Evolutionary conservation across 2,797 vertebrate species (phyloP).

Genomic region (Phalanger gymnotis): DNA sequence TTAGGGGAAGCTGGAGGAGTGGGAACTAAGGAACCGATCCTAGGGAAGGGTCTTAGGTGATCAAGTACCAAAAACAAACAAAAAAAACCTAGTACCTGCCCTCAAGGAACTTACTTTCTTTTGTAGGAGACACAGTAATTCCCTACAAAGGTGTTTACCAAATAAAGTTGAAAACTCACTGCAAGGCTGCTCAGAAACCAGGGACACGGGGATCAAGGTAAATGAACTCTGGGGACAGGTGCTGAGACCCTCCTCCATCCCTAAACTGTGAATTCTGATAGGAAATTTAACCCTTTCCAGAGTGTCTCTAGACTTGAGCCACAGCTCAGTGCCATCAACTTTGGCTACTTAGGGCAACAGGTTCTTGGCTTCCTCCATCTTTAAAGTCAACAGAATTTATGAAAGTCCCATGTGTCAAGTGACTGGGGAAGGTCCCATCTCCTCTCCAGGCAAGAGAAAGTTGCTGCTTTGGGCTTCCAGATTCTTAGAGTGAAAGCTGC

Average conservation of each 20-base stretch:
- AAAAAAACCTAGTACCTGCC: not conserved
- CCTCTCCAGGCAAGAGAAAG: not conserved
- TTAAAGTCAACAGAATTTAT: not conserved
- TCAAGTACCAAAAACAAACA: not conserved
- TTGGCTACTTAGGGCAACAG: not conserved
- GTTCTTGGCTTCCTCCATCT: not conserved
- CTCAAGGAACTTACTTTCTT: not conserved
- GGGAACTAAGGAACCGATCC: not conserved
- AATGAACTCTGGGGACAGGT: not conserved
- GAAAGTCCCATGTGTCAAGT: not conserved
- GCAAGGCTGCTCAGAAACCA: not conserved
- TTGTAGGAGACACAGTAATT: not conserved
- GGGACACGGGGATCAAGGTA: not conserved
- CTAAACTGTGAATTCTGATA: not conserved
- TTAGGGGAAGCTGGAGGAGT: not conserved
- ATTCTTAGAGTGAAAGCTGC: not conserved
- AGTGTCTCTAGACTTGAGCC: slow-evolving; percentile 2
- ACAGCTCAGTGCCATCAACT: not conserved
- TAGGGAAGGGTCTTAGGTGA: too few relatives aligned
- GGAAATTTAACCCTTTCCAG: not conserved
- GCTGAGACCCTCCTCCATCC: not conserved
- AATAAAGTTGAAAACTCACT: not conserved
- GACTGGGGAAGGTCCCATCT: not conserved
- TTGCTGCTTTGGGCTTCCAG: not conserved
- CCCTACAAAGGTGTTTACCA: not conserved